Percentiles rank a stretch among this genome's conserved stretches.
Evolutionary conservation across 2,888 invertebrate genomes (phyloP).

Genomic region (Eubasilissa splendida): DNA sequence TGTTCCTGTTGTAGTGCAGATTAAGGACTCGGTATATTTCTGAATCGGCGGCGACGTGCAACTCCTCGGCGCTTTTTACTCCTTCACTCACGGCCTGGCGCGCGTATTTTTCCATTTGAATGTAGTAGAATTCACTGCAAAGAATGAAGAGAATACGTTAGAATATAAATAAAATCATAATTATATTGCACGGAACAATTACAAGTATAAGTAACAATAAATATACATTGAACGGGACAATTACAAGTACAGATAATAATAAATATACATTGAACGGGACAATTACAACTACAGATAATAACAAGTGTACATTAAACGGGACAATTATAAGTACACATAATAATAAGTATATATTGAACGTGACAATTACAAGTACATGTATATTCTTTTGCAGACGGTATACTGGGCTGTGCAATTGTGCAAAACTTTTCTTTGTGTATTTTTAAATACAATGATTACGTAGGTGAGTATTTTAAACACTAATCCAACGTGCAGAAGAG

Average conservation of each 20-base stretch:
- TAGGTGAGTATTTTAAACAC: no score
- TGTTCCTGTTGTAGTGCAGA: constrained; percentile 98
- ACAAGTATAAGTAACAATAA: neutral
- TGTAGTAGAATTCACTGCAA: constrained; percentile 99
- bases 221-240: neutral
- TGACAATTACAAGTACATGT: no score
- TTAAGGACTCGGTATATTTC: constrained; percentile 98
- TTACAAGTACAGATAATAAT: neutral
- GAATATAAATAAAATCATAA: neutral
- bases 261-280: neutral
- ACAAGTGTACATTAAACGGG: no score
- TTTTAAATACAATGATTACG: no score
- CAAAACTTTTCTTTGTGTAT: no score
- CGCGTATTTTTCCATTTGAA: constrained; percentile 99
- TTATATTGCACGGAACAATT: neutral
- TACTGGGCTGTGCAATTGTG: no score
- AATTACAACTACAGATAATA: neutral
- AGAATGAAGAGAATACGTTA: constrained; percentile 18
- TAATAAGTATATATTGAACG: no score
- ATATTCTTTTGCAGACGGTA: no score
- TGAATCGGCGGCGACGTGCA: constrained; percentile 94
- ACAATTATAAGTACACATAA: no score
- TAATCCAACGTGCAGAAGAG: no score
- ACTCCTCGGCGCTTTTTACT: constrained; percentile 91
- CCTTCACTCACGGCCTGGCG: constrained; percentile 98